Evolutionary conservation across 2,888 invertebrate genomes (phyloP).

Genomic region (Toxonevra muliebris): DNA sequence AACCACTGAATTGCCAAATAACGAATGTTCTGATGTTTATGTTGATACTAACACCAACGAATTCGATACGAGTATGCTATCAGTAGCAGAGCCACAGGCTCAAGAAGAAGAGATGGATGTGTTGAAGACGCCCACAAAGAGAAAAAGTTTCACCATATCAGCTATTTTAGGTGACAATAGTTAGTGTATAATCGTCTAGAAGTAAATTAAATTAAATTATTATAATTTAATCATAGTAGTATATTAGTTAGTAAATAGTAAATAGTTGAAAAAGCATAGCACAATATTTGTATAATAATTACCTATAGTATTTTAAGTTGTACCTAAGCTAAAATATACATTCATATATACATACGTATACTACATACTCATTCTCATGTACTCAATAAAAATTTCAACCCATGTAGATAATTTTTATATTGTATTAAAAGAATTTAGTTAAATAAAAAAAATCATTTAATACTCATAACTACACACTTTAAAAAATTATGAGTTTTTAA

Average conservation of each 20-base stretch:
- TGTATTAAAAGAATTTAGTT: too few species aligned
- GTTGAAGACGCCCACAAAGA: constrained; percentile 44
- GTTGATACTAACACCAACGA: constrained; percentile 14
- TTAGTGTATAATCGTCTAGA: constrained; percentile 38
- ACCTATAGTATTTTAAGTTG: too few species aligned
- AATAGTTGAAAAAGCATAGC: neutral
- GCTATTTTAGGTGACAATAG: constrained; percentile 62
- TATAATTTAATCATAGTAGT: neutral
- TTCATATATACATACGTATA: too few species aligned
- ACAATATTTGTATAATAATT: too few species aligned
- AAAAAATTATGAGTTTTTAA: too few species aligned
- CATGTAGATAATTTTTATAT: too few species aligned
- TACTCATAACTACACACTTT: too few species aligned
- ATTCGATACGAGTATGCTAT: neutral
- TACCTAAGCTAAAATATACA: too few species aligned
- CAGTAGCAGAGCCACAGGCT: constrained; percentile 5
- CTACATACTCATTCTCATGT: too few species aligned
- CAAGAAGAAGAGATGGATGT: constrained; percentile 29
- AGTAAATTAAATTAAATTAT: constrained; percentile 1
- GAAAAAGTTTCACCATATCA: constrained; percentile 63
- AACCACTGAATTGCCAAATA: neutral
- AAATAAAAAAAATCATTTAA: too few species aligned
- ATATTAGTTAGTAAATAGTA: neutral
- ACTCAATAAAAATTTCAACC: too few species aligned
- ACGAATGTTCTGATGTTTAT: constrained; percentile 4